Conservation (phyloP, 2,797 vertebrate species). For the Harpagifer antarcticus region DNA sequence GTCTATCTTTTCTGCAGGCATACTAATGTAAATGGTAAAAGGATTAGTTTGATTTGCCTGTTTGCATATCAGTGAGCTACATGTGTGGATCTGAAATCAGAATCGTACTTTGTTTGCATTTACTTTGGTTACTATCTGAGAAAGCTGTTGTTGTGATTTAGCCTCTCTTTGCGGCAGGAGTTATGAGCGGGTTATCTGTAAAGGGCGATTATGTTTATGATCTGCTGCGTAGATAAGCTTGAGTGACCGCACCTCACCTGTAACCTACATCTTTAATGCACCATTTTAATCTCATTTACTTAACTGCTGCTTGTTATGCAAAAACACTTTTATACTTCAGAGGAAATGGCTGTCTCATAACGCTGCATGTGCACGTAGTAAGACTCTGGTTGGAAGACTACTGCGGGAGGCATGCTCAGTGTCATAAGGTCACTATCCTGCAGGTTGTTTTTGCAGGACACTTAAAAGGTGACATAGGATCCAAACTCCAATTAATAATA, state of each 20-base stretch:
- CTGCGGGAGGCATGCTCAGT: neutral
- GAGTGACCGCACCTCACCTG: constrained; percentile 2
- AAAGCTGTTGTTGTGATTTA: constrained; percentile 33
- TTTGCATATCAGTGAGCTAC: neutral
- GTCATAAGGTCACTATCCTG: neutral
- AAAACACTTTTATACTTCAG: neutral
- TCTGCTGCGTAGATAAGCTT: constrained; percentile 39
- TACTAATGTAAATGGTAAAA: constrained; percentile 33
- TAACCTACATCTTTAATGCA: neutral
- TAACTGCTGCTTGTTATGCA: neutral
- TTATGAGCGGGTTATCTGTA: constrained; percentile 36
- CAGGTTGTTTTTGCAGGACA: constrained; percentile 14
- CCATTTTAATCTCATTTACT: constrained; percentile 17
- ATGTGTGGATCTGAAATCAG: neutral
- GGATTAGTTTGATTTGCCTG: constrained; percentile 3
- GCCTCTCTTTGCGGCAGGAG: constrained; percentile 18
- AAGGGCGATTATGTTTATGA: constrained; percentile 45
- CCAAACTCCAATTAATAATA: constrained; percentile 64
- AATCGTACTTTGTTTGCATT: constrained; percentile 2
- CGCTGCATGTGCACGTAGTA: neutral
- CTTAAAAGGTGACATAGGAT: constrained; percentile 46
- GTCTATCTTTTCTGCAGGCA: constrained; percentile 43
- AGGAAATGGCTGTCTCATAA: constrained; percentile 7
- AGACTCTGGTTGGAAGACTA: constrained; percentile 9
- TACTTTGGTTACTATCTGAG: neutral